phyloP scores from a whole-genome alignment of 35 echinoderm and acorn worm genomes.

The Nesometra sesokonis region DNA sequence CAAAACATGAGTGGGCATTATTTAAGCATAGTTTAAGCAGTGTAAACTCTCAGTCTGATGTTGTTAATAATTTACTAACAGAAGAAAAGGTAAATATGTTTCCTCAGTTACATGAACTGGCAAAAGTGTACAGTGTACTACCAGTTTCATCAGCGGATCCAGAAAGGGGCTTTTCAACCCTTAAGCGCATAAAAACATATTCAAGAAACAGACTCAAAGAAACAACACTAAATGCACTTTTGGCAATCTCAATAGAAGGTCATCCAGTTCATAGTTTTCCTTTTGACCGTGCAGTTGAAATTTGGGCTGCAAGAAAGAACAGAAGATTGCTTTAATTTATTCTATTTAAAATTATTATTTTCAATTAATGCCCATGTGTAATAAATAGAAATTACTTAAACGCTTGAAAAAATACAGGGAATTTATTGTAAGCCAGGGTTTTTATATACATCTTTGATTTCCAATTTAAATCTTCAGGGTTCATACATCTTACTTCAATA shows the following conservation, averaged over 20 bases:
- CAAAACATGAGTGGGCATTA: neutral
- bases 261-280: neutral
- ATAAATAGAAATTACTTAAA: too few relatives aligned
- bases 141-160: neutral
- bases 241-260: conserved; percentile 4
- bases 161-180: conserved; percentile 7
- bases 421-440: too few relatives aligned
- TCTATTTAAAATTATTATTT: too few relatives aligned
- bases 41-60: neutral
- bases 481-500: too few relatives aligned
- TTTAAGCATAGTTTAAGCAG: neutral
- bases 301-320: too few relatives aligned
- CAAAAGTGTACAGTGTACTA: neutral
- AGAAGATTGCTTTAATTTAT: too few relatives aligned
- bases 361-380: too few relatives aligned
- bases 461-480: too few relatives aligned
- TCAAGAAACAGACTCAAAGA: conserved; percentile 1
- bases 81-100: neutral
- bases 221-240: conserved; percentile 1
- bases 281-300: too few relatives aligned
- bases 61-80: neutral
- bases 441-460: too few relatives aligned
- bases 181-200: conserved; percentile 8
- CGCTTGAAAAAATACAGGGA: too few relatives aligned
- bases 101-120: neutral